Conservation (phyloP, 2,888 invertebrate species). For the Apamea monoglypha region DNA sequence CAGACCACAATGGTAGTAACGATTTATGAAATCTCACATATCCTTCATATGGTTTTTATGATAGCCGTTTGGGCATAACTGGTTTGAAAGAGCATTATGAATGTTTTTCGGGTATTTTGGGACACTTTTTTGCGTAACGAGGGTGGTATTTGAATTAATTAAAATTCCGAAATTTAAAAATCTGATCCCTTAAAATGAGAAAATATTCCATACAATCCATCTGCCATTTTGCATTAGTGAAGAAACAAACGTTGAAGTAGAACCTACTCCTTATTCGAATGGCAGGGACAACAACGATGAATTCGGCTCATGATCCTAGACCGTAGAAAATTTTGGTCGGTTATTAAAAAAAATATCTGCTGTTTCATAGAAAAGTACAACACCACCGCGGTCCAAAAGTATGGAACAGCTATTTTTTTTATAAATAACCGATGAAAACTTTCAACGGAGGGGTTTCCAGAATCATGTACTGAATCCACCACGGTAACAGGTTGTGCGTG, state of each 20-base stretch:
- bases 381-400: no score
- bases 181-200: not conserved
- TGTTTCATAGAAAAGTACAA: no score
- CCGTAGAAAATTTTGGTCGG: no score
- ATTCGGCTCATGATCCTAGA: not conserved
- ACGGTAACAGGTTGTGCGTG: no score
- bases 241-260: not conserved
- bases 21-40: conserved; percentile 83
- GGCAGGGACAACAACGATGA: not conserved
- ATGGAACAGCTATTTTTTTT: no score
- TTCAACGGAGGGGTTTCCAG: no score
- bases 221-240: not conserved
- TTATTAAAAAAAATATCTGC: no score
- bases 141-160: conserved; percentile 20
- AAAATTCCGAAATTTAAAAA: not conserved
- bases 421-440: no score
- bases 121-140: conserved; percentile 23
- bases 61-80: conserved; percentile 41
- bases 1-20: conserved; percentile 68
- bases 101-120: conserved; percentile 40
- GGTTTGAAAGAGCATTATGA: conserved; percentile 47
- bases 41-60: conserved; percentile 68
- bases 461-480: no score
- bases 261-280: not conserved
- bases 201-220: not conserved